Conservation (phyloP, 1,140 invertebrate genomes). For the Lethocerus indicus region DNA sequence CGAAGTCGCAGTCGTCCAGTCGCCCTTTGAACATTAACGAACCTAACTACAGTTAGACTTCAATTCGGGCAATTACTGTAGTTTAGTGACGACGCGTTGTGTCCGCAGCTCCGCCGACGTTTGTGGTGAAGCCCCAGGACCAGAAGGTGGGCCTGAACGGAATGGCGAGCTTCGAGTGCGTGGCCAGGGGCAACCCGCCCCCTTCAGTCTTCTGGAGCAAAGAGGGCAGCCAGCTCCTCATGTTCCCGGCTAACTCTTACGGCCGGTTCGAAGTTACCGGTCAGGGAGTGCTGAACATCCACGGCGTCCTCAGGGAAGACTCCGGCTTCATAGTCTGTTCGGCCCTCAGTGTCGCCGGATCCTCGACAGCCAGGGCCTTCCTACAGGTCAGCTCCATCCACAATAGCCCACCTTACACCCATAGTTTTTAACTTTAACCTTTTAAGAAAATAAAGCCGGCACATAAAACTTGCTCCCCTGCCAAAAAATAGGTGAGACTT, state of each 20-base stretch:
- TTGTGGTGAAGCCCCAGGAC: constrained; percentile 58
- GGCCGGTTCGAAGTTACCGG: constrained; percentile 52
- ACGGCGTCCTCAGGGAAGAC: constrained; percentile 58
- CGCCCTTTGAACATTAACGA: no score
- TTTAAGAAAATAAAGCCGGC: no score
- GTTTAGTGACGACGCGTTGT: no score
- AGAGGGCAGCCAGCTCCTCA: constrained; percentile 62
- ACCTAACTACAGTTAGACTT: no score
- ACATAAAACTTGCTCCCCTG: no score
- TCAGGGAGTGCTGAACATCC: constrained; percentile 59
- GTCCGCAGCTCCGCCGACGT: constrained; percentile 54
- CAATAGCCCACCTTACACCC: no score
- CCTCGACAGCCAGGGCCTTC: constrained; percentile 58
- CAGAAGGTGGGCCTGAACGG: constrained; percentile 56
- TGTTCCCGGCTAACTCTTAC: constrained; percentile 69
- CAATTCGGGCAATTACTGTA: no score
- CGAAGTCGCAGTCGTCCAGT: no score
- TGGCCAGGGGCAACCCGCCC: constrained; percentile 64
- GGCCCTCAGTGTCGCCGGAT: constrained; percentile 70
- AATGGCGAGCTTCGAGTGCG: constrained; percentile 64
- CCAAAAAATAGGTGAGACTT: no score
- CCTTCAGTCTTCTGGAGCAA: constrained; percentile 79
- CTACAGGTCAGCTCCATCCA: constrained; percentile 41
- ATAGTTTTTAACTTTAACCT: no score
- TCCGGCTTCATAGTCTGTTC: constrained; percentile 76